phyloP scores from a whole-genome alignment of 2,113 vertebrate genomes.

The Paramormyrops kingsleyae region DNA sequence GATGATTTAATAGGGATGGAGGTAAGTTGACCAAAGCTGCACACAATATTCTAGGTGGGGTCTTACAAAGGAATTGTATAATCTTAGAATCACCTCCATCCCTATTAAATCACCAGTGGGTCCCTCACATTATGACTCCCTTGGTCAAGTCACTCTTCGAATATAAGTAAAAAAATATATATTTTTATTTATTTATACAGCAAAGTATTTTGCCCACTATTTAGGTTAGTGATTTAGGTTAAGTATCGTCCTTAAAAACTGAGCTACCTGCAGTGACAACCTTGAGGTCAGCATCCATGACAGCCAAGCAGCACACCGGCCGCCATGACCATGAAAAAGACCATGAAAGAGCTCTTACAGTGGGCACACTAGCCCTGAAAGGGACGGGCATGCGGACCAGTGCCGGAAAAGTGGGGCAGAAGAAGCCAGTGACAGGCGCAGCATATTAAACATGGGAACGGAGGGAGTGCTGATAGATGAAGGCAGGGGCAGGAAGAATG shows the following conservation, averaged over 20 bases:
- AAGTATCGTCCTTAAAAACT: neutral
- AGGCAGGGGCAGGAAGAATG: neutral
- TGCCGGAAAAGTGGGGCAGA: neutral
- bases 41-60: too few species aligned
- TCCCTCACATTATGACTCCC: neutral
- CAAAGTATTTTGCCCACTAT: neutral
- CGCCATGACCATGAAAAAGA: neutral
- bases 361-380: neutral
- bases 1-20: too few species aligned
- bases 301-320: neutral
- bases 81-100: too few species aligned
- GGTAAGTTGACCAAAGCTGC: too few species aligned
- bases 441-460: conserved; percentile 1
- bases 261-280: neutral
- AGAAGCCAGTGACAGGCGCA: neutral
- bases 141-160: neutral
- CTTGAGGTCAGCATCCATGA: neutral
- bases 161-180: neutral
- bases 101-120: neutral
- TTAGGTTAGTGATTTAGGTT: neutral
- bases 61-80: too few species aligned
- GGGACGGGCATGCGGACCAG: neutral
- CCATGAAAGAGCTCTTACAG: neutral
- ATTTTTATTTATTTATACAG: neutral
- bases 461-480: neutral